Base-by-base conservation (phyloP, 2,888 invertebrate species). In the Macaria notata region DNA sequence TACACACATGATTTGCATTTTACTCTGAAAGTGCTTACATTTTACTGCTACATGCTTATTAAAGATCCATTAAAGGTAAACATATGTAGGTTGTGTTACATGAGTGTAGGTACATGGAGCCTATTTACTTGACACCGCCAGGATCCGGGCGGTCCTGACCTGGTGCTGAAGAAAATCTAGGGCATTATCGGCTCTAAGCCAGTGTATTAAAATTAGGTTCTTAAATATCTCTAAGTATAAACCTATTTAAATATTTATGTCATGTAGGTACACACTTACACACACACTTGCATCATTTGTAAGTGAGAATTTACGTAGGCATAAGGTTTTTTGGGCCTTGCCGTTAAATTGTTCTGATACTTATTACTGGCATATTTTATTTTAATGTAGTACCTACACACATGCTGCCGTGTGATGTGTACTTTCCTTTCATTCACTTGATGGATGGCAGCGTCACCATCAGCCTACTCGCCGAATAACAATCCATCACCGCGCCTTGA, bases 401-500 rank as follows among this genome's bases (percentile, higher is more conserved):
- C 2, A 19, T 19, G 19, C 19, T 2, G 19, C 1, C 19, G 19
- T 19, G 19, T 19, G 19, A 19, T 19, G 19, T 19, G 33, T 36
- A 36, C 33, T 36, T 6, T 7, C 19, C 33, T 7, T 36, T 36
- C 33, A 36, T 48, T 54, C 48, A 54, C 47, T 66, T 69, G 66
- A 66, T 72, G 61, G 67, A 72, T 70, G 68, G 68, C 59, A 62
- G 61, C 56, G 53, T 52, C 56, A 44, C 45, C 59, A 43, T 43
- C 59, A 63, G 52, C 53, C 39, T 39, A 30, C 30, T 48, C 56
- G 62, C 59, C 63, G 56, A 9, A 49, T 38, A 59, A 59, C 68
- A 65, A 73, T 71, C 71, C 63, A 73, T 72, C 72, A 73, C 60
- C 62, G 63, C 70, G 70, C 77, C 78, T 78, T 78, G 78, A 75